Base-by-base conservation (phyloP, 2,888 invertebrate species). In the Esperia sulphurella region DNA sequence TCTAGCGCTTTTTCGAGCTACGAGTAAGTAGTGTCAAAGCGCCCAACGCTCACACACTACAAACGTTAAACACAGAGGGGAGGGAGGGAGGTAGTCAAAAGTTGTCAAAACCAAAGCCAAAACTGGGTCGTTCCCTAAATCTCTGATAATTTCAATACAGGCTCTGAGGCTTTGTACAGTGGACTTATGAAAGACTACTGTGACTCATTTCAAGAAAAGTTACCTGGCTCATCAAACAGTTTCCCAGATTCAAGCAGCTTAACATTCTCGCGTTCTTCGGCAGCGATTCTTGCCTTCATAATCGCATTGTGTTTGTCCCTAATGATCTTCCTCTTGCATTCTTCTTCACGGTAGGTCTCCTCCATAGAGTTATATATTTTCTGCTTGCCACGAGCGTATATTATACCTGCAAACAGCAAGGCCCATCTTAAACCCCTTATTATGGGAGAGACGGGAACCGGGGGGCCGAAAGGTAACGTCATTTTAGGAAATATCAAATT, bases 361-460 rank as follows among this genome's bases (percentile, higher is more conserved):
- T 86, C 87, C 62, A 65, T 50, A 0, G 48, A 30, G n/a, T 68
- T 63, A 56, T 89, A 88, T 0, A 68, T 28, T 0, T 30, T 57
- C 56, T 82, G 79, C 56, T 88, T 89, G 0, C 59, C 56, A 30
- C 58, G 51, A 4, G 74, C 89, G 52, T 86, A 86, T 8, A 87
- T 9, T 21, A 89, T 72, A 6, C 90, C 89, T 37, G 80, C 75
- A 31, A 85, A 39, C 1, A 90, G 60, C 1, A 85, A 54, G 29
- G 59, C 72, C 58, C 68, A 87, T 56, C 90, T 70, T 7, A 64
- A 46, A 6, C 79, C 83, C 50, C 89, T 71, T 51, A 90, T 83
- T 28, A 88, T 50, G 14, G 89, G 87, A 0, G 90, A 89, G 1
- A 90, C 89, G 5, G 70, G 61, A 43, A 76, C 62, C 0, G 89